Conservation (phyloP, 2,113 vertebrate genomes). For the Tricholaema leucomelas region DNA sequence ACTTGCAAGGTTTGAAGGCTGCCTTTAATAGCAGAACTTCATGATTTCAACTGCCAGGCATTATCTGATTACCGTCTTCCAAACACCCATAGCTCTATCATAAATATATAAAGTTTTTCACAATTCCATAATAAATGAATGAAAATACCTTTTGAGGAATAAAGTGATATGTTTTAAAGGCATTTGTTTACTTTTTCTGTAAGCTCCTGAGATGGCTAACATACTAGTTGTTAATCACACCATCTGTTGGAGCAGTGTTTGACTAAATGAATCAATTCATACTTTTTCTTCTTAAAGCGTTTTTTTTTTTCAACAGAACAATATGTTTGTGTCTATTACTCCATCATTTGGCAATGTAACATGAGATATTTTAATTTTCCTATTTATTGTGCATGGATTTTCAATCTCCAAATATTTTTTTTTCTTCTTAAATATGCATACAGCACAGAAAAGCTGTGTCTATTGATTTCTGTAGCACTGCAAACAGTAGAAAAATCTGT, state of each 20-base stretch:
- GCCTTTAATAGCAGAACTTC: neutral
- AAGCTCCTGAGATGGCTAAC: constrained; percentile 84
- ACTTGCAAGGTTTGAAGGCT: neutral
- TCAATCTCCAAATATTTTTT: constrained; percentile 82
- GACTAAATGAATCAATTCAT: constrained; percentile 78
- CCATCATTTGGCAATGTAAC: constrained; percentile 80
- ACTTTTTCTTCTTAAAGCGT: constrained; percentile 76
- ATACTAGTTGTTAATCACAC: constrained; percentile 82
- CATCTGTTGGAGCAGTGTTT: constrained; percentile 79
- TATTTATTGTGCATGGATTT: constrained; percentile 80
- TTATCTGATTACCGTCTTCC: neutral
- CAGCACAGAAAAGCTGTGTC: constrained; percentile 77
- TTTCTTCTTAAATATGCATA: constrained; percentile 76
- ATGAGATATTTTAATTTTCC: constrained; percentile 82
- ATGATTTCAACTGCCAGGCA: neutral
- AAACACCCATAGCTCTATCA: constrained; percentile 12
- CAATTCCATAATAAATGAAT: constrained; percentile 71
- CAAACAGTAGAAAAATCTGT: constrained; percentile 82
- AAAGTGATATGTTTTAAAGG: constrained; percentile 74
- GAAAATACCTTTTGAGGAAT: constrained; percentile 73
- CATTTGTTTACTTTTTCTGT: constrained; percentile 81
- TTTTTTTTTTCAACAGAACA: constrained; percentile 78
- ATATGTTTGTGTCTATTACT: constrained; percentile 83
- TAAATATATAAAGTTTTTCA: constrained; percentile 59
- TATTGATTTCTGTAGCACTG: constrained; percentile 79